Base-by-base conservation (phyloP, 1,140 invertebrate genomes). In the Pollicipes pollicipes region DNA sequence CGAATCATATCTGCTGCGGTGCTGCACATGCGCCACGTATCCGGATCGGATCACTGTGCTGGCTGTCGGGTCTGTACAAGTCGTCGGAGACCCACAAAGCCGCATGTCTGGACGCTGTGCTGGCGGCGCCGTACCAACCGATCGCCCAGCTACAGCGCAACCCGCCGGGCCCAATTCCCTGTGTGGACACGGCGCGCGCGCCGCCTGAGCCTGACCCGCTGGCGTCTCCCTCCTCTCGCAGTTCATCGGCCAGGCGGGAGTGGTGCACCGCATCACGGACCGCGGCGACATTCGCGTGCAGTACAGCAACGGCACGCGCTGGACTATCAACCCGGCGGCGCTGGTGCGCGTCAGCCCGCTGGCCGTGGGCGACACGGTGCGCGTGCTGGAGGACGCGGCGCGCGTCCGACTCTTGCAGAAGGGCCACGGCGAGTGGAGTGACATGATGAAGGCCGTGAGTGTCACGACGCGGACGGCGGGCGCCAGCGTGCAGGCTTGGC, bases 361-460 rank as follows among this genome's bases (percentile, higher is more conserved):
- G 78, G 80, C 84, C 37, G 83, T 90, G n/a, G 91, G 90, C 24
- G 91, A 94, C 80, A 81, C 88, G 72, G 91, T 95, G 30, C 85
- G 84, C 75, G 85, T 95, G 26, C 86, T 88, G 72, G 85, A 85
- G 71, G 89, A 94, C 79, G 80, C 84, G 30, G 80, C 83, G 30
- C 84, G 84, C 76, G 88, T 94, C 0, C 88, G 88, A 76, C 86
- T 90, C 76, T 82, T 89, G 75, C 93, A 95, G 78, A 87, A 87
- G 76, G 88, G 88, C n/a, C 91, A 94, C 77, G 92, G 91, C 0
- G 91, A 94, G 80, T 95, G 91, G 91, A 89, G 90, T 70, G 89
- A 92, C 72, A 84, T 87, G 3, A 93, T 94, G 91, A 87, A 84
- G 81, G 84, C 83, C 77, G 90, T 91, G 82, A 84, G 82, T 80